Evolutionary conservation across 2,113 vertebrate genomes (phyloP).

Genomic region (Numenius arquata): DNA sequence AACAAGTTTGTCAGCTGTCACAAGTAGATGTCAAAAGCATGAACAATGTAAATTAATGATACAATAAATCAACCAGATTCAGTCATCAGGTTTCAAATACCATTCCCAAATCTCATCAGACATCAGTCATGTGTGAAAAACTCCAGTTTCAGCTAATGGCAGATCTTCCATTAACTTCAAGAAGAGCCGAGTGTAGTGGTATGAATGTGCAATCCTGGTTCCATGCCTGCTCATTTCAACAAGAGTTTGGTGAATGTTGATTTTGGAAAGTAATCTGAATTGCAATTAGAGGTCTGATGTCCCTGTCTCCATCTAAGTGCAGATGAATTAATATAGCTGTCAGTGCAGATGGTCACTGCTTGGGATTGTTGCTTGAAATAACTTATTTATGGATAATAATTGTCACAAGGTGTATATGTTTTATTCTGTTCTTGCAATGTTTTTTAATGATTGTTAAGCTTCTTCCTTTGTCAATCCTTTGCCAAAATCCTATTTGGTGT

Average conservation of each 20-base stretch:
- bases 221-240: background rate
- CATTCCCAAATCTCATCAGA: background rate
- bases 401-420: constrained; percentile 31
- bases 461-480: constrained; percentile 33
- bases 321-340: constrained; percentile 1
- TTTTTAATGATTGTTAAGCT: constrained; percentile 44
- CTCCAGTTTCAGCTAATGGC: background rate
- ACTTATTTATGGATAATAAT: constrained; percentile 17
- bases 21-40: background rate
- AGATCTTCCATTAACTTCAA: background rate
- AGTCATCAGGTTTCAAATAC: background rate
- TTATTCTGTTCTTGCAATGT: constrained; percentile 35
- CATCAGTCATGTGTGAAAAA: background rate
- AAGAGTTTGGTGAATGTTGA: background rate
- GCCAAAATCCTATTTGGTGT: constrained; percentile 17
- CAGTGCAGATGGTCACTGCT: background rate
- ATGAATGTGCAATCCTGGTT: background rate
- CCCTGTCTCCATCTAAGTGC: background rate
- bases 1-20: background rate
- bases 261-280: constrained; percentile 26
- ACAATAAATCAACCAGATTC: background rate
- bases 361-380: background rate
- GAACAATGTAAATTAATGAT: background rate
- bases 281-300: background rate
- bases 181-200: background rate